Percentiles rank a stretch among this genome's conserved stretches.
Conservation (phyloP, 2,113 vertebrate species). For the Anseranas semipalmata region DNA sequence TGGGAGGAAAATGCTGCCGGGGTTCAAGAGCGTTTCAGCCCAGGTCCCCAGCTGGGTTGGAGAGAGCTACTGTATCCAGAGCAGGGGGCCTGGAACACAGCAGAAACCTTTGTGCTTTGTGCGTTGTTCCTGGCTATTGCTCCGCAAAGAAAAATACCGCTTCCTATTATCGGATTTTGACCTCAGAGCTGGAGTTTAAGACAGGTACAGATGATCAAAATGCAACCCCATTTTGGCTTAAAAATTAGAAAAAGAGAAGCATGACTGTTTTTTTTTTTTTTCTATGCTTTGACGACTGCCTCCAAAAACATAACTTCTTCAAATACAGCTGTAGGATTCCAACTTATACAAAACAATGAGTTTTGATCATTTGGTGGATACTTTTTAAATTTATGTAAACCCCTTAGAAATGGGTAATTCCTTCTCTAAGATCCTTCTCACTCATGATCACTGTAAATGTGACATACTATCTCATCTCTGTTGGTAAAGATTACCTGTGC, state of each 20-base stretch:
- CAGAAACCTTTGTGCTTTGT: neutral
- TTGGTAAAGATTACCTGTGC: neutral
- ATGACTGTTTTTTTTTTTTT: neutral
- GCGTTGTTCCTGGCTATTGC: fast-evolving
- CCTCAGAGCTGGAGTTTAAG: neutral
- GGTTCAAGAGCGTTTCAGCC: fast-evolving
- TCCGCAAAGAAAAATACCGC: neutral
- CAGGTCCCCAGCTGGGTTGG: fast-evolving
- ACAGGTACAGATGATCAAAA: neutral
- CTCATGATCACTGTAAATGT: neutral
- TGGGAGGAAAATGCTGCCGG: neutral
- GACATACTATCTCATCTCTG: neutral
- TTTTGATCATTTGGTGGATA: neutral
- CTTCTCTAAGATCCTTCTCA: neutral
- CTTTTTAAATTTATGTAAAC: neutral
- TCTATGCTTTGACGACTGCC: neutral
- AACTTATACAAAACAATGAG: neutral
- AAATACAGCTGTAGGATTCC: neutral
- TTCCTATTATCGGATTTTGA: neutral
- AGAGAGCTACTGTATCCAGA: neutral
- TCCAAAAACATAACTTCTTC: neutral
- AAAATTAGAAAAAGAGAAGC: neutral
- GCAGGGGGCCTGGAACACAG: neutral
- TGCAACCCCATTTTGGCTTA: neutral
- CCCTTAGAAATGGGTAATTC: neutral